phyloP scores from a whole-genome alignment of 2,113 vertebrate species.

The Apteryx mantelli region DNA sequence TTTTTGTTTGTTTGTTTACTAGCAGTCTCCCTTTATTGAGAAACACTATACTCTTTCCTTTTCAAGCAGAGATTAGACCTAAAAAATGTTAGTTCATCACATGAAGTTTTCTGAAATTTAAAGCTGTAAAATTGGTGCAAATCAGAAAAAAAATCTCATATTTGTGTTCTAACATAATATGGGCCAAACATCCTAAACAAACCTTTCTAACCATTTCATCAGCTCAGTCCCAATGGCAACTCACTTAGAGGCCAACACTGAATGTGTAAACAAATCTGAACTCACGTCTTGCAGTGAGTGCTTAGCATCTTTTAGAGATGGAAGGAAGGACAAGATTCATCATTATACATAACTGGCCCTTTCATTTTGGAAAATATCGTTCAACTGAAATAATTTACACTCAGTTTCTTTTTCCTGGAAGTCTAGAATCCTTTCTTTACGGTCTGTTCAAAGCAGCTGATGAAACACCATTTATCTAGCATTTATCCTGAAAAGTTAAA shows the following conservation, averaged over 20 bases:
- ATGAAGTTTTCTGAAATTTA: not conserved
- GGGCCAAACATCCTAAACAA: not conserved
- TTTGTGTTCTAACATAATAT: not conserved
- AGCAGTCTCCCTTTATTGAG: not conserved
- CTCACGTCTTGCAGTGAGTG: not conserved
- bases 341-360: not conserved
- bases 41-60: not conserved
- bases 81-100: not conserved
- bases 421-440: not conserved
- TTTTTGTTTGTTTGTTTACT: not conserved
- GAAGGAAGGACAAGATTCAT: not conserved
- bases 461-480: not conserved
- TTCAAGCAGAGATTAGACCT: not conserved
- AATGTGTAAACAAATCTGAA: not conserved
- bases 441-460: not conserved
- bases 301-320: not conserved
- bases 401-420: not conserved
- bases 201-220: not conserved
- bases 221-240: not conserved
- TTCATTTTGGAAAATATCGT: not conserved
- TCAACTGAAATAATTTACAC: not conserved
- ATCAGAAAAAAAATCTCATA: not conserved
- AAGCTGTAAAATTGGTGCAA: not conserved
- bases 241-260: not conserved
- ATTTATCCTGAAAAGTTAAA: not conserved